Conservation (phyloP, 2,888 invertebrate genomes). For the Pyralis farinalis region DNA sequence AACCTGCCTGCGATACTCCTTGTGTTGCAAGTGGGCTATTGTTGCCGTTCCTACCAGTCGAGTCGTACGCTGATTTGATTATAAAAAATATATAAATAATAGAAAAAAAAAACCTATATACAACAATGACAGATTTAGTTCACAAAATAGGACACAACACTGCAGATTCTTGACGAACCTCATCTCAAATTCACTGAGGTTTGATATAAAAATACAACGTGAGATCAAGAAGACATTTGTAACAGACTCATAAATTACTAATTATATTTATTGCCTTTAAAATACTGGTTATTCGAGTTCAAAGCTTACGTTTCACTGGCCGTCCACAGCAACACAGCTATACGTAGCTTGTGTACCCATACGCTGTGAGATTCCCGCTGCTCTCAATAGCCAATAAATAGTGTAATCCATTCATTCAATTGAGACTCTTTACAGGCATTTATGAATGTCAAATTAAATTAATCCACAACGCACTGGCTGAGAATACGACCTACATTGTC, state of each 20-base stretch:
- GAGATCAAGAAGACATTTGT: neutral
- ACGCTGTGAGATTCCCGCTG: neutral
- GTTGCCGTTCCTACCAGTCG: no score
- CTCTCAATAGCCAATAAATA: conserved; percentile 7
- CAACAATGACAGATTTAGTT: no score
- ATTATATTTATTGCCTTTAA: no score
- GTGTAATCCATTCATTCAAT: conserved; percentile 9
- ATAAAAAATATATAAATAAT: no score
- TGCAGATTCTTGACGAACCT: no score
- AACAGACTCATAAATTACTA: neutral
- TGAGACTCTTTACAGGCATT: conserved; percentile 5
- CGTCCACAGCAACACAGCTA: neutral
- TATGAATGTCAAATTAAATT: conserved; percentile 7
- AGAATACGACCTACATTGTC: neutral
- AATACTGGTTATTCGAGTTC: neutral
- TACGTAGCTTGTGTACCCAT: neutral
- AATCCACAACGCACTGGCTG: neutral
- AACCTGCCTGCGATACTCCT: no score
- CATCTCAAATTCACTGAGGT: no score
- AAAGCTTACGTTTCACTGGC: no score
- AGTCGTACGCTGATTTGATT: no score
- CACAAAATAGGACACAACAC: no score
- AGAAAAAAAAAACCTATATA: no score
- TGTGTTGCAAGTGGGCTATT: no score
- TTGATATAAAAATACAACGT: neutral